Base-by-base conservation (phyloP, 2,888 invertebrate species). In the Chymomyza amoena region DNA sequence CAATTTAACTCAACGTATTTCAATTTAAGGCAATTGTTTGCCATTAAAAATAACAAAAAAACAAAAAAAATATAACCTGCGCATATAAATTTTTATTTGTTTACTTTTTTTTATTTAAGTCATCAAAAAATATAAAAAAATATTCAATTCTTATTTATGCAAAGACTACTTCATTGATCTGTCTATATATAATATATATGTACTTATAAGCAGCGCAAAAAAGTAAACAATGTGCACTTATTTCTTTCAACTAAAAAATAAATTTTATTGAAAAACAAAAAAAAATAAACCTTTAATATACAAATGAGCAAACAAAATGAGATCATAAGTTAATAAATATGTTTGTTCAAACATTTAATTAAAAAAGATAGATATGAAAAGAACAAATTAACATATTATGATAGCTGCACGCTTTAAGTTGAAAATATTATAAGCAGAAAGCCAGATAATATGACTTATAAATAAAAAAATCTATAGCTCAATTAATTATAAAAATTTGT, bases 251-350 rank as follows among this genome's bases (percentile, higher is more conserved):
- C 18, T 56, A 39, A 16, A 54, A 18, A n/a, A 57, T 6, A 45
- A 57, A 45, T n/a, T 20, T 10, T 13, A 25, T 39, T 28, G 20
- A 50, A 50, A 45, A 65, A 28, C 3, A 56, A 65, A 7, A 45
- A 52, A 18, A 63, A 13, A 28, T n/a, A 10, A 54, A 15, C 36
- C 28, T 50, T 16, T 32, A 28, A 45, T 32, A 45, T 50, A 15
- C 25, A 65, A 57, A 65, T 54, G 39, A 66, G 25, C 39, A 61
- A 28, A 16, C 45, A 57, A 62, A 56, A 68, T 68, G 67, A 68
- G 62, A 68, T 68, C 67, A 68, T 57, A 20, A 59, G 18, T 66
- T 36, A 64, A 64, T 36, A 64, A 59, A 50, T 45, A 51, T 25
- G 50, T 62, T 45, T 51, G 50, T 50, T 18, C 16, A 50, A 51